Conservation (phyloP, 2,797 vertebrate genomes). For the Tinamus major region DNA sequence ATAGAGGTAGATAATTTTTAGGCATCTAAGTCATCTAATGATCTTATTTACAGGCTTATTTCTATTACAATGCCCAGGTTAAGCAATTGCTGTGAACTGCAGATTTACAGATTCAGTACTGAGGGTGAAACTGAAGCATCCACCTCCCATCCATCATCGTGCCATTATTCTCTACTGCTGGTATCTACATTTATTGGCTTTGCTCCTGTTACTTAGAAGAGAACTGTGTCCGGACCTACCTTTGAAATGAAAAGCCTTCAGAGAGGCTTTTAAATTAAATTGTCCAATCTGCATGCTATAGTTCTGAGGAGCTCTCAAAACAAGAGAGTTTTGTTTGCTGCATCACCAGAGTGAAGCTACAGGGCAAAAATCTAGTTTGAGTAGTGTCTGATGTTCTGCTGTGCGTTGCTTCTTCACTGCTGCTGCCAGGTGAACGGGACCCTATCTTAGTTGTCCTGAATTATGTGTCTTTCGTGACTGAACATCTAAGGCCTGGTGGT, state of each 20-base stretch:
- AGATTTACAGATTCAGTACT: background rate
- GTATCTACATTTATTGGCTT: background rate
- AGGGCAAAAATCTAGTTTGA: background rate
- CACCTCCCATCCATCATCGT: background rate
- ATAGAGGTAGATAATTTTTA: background rate
- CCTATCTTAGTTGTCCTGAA: background rate
- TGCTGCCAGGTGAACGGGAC: background rate
- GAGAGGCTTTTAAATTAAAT: background rate
- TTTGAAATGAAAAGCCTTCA: background rate
- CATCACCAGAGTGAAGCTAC: background rate
- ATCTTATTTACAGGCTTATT: background rate
- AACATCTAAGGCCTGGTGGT: background rate
- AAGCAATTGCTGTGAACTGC: background rate
- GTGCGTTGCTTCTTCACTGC: background rate
- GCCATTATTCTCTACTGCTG: background rate
- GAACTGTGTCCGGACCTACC: background rate
- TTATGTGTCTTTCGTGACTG: background rate
- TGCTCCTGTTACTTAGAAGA: background rate
- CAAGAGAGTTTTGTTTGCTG: background rate
- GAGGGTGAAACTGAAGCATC: background rate
- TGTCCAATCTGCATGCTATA: background rate
- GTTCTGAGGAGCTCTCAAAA: background rate
- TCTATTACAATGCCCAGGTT: background rate
- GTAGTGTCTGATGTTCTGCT: background rate
- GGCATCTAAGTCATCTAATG: background rate